Evolutionary conservation across 2,888 invertebrate genomes (phyloP).

Genomic region (Heliconius ismenius): DNA sequence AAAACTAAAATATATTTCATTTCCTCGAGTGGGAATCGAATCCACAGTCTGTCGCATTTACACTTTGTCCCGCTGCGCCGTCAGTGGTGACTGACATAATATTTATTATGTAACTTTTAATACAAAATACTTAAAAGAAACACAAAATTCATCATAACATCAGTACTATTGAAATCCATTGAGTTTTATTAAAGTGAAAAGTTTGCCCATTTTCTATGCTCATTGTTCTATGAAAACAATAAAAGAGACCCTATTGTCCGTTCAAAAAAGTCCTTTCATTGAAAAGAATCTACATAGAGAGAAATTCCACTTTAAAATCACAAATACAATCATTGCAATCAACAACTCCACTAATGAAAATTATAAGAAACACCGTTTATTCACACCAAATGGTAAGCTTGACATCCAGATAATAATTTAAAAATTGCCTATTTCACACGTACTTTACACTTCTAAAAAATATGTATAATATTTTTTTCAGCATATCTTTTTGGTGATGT

Average conservation of each 20-base stretch:
- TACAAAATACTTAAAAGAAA: conserved; percentile 6
- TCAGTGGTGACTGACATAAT: too few relatives aligned
- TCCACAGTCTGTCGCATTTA: too few relatives aligned
- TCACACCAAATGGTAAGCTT: conserved; percentile 26
- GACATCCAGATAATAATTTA: neutral
- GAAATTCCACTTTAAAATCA: conserved; percentile 42
- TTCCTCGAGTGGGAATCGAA: too few relatives aligned
- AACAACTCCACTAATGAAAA: conserved; percentile 35
- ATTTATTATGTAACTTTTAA: neutral
- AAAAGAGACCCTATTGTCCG: conserved; percentile 44
- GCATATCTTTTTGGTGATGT: neutral
- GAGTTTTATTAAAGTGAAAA: conserved; percentile 43
- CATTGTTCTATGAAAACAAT: conserved; percentile 48
- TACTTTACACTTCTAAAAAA: neutral
- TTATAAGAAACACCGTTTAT: conserved; percentile 24
- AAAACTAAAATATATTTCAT: too few relatives aligned
- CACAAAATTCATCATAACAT: conserved; percentile 27
- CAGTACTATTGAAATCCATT: conserved; percentile 39
- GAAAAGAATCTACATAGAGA: conserved; percentile 42
- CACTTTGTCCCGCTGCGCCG: too few relatives aligned
- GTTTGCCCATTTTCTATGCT: conserved; percentile 42
- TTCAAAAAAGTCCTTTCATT: conserved; percentile 43
- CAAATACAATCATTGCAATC: conserved; percentile 39
- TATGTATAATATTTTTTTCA: conserved; percentile 4
- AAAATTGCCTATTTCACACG: neutral